Evolutionary conservation across 2,113 vertebrate species (phyloP).

Genomic region (Anolis sagrei): DNA sequence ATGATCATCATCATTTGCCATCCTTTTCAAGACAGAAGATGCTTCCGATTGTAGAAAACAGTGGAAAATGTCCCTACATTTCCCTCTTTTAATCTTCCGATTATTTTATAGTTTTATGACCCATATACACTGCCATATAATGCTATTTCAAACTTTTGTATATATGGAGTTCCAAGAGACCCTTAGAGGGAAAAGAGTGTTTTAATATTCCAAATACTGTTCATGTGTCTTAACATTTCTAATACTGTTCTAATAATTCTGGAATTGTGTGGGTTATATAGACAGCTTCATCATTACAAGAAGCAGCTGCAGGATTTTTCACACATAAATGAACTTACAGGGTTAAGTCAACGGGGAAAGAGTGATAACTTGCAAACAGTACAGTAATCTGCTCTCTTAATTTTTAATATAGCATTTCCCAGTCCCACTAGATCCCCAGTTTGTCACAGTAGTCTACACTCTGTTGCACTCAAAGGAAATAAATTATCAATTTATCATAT

Average conservation of each 20-base stretch:
- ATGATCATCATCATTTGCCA: no score
- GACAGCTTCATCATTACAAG: slow-evolving; percentile 5
- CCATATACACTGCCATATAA: no score
- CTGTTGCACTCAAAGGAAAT: slow-evolving; percentile 64
- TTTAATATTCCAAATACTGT: neutral
- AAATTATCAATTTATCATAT: slow-evolving; percentile 62
- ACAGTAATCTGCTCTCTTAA: slow-evolving; percentile 58
- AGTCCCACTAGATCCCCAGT: slow-evolving; percentile 51
- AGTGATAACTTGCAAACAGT: slow-evolving; percentile 64
- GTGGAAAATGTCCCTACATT: no score
- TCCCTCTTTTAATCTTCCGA: no score
- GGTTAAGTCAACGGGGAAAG: slow-evolving; percentile 47
- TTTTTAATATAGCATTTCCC: slow-evolving; percentile 67
- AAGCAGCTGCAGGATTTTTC: slow-evolving; percentile 35
- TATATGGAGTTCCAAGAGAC: neutral
- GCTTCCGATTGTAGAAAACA: no score
- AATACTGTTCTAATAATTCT: neutral
- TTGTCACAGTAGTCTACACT: slow-evolving; percentile 63
- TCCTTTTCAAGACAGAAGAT: no score
- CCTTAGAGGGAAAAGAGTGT: neutral
- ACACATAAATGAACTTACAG: slow-evolving; percentile 29
- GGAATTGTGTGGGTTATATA: neutral
- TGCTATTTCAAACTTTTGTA: neutral
- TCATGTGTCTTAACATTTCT: neutral
- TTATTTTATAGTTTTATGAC: neutral